phyloP scores from a whole-genome alignment of 2,797 vertebrate genomes.

The Microctenopoma stevenorrisi region DNA sequence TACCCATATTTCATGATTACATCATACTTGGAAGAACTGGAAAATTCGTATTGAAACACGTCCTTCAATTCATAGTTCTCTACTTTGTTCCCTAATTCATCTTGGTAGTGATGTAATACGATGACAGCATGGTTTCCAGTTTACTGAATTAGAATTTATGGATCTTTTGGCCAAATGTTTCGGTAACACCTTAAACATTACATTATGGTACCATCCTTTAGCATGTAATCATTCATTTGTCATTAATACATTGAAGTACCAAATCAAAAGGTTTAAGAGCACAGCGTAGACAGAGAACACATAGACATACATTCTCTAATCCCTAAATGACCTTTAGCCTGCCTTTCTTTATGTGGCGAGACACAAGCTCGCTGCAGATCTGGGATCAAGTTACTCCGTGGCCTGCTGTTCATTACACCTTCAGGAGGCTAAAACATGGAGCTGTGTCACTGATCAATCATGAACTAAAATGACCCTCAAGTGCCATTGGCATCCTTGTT shows the following conservation, averaged over 20 bases:
- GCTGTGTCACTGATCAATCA: conserved; percentile 45
- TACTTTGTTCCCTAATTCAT: background rate
- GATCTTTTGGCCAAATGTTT: conserved; percentile 13
- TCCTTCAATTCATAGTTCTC: background rate
- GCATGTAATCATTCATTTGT: background rate
- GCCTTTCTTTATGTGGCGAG: conserved; percentile 27
- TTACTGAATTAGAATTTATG: conserved; percentile 3
- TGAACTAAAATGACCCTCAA: conserved; percentile 38
- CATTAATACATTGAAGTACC: background rate
- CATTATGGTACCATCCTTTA: background rate
- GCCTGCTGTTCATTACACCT: conserved; percentile 20
- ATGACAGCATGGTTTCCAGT: conserved; percentile 9
- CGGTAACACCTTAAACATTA: conserved; percentile 3
- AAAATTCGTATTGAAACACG: conserved; percentile 8
- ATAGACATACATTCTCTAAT: conserved; percentile 5
- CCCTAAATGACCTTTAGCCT: conserved; percentile 28
- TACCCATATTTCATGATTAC: background rate
- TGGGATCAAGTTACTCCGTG: conserved; percentile 47
- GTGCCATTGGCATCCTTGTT: conserved; percentile 43
- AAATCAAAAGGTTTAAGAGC: conserved; percentile 10
- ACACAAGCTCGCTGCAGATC: conserved; percentile 22
- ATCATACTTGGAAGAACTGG: conserved; percentile 8
- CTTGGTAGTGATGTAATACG: background rate
- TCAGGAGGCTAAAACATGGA: conserved; percentile 31
- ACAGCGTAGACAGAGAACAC: conserved; percentile 25